Evolutionary conservation across 2,888 invertebrate species (phyloP), one percentile per base, ranked within the genome.

Genomic region (Baronia brevicornis): DNA sequence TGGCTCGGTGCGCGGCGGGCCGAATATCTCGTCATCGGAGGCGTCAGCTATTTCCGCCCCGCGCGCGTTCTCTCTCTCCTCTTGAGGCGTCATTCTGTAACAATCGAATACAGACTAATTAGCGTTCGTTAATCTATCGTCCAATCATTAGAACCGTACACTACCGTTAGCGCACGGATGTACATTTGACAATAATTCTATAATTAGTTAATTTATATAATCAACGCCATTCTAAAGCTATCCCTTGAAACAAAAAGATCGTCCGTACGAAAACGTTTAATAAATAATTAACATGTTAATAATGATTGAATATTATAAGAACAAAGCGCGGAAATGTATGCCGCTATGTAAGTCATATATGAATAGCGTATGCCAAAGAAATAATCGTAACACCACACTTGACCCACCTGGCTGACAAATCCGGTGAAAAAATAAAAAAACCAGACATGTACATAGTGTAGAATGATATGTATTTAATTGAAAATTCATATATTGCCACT

Each of bases 21-120:
- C 91, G 72, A 91, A 91, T 80, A 91, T 91, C 75, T 91, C 91
- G 69, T 89, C 89, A 65, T 88, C 88, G 61, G 88, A 87, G 43
- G 79, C 77, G 56, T 72, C 78, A 7, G 79, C 82, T 46, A 79
- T 67, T 66, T 80, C 82, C 39, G 68, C 79, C 36, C 75, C 78
- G 55, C 79, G 73, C 56, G 72, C 74, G 54, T 58, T 70, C 68
- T 84, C 82, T 49, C 82, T 74, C 68, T 84, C 84, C 60, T 84
- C 84, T 71, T 82, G 82, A 54, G 84, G 84, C 64, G 84, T 84
- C 84, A 84, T 84, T 73, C 84, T 84, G 78, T 50, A 80, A 84
- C 79, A 78, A 84, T 58, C 46, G n/a, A n/a, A 63, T 37, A 49
- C 45, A 43, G 36, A 46, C 46, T 52, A 37, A 60, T 73, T 71